Percentiles rank a stretch among this genome's conserved stretches.
phyloP scores from a whole-genome alignment of 1,140 invertebrate genomes.

The Globodera rostochiensis region DNA sequence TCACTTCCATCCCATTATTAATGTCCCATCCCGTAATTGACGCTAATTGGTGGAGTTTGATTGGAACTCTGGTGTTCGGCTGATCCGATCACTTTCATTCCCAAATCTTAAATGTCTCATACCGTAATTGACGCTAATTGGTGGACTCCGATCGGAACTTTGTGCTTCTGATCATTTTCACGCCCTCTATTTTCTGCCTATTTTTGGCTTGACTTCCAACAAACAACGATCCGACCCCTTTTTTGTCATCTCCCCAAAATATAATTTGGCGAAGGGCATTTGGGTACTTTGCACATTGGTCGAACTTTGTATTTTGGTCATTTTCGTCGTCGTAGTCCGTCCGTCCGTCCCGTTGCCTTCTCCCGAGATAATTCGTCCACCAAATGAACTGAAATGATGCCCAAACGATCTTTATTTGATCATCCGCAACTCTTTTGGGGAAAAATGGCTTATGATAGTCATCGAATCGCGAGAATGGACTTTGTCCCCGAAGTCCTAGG shows the following conservation, averaged over 20 bases:
- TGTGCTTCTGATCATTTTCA: not conserved
- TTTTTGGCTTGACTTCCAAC: not conserved
- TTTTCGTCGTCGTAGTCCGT: not conserved
- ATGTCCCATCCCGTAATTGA: not conserved
- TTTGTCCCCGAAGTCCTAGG: too few species aligned
- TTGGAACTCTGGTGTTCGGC: too few species aligned
- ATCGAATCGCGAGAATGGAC: too few species aligned
- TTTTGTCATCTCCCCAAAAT: not conserved
- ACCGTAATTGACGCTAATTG: not conserved
- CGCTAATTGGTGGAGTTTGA: too few species aligned
- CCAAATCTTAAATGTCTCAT: not conserved
- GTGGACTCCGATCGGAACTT: not conserved
- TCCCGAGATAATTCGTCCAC: not conserved
- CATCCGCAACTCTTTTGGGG: not conserved
- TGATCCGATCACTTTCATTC: too few species aligned
- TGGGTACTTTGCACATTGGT: not conserved
- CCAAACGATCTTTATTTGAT: not conserved
- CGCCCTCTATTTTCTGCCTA: not conserved
- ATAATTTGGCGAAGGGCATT: not conserved
- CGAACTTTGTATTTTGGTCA: constrained; percentile 1
- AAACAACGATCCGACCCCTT: not conserved
- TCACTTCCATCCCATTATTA: not conserved
- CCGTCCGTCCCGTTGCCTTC: not conserved
- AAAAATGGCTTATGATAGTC: too few species aligned
- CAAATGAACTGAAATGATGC: not conserved